These are phyloP conservation scores for Magallana ariakensis DNA, from an alignment of 1,140 invertebrate species.

Conservation along the genomic window DNA sequence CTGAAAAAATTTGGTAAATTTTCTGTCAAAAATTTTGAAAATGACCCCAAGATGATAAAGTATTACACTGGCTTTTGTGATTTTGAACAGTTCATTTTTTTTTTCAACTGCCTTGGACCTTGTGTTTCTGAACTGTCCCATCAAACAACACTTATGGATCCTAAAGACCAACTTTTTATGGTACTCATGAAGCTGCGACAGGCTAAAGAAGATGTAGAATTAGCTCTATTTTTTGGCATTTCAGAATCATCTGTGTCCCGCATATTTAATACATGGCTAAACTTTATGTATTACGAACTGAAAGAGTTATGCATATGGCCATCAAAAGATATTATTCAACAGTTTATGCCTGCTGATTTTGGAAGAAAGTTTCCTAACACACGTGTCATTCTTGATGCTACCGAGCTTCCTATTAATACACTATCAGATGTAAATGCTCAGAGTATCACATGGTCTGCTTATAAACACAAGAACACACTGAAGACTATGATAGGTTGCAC, in stretches of 20 bases:
- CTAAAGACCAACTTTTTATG: constrained; percentile 50
- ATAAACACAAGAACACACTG: no score
- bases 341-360: no score
- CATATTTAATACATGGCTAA: constrained; percentile 15
- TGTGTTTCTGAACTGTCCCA: background rate
- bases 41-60: background rate
- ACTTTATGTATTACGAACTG: constrained; percentile 58
- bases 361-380: no score
- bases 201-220: constrained; percentile 47
- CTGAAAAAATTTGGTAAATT: background rate
- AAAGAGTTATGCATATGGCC: constrained; percentile 57
- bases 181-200: constrained; percentile 56
- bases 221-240: constrained; percentile 44
- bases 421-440: no score
- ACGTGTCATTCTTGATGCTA: no score
- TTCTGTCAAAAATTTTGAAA: constrained; percentile 24
- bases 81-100: constrained; percentile 54
- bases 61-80: constrained; percentile 31
- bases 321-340: no score
- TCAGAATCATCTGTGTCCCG: constrained; percentile 27
- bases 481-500: no score
- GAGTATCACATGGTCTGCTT: no score
- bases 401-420: no score
- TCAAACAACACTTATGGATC: constrained; percentile 19
- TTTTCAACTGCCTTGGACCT: constrained; percentile 38